Percentiles rank a stretch among this genome's conserved stretches.
These are phyloP conservation scores for Australoheros facetus DNA, from an alignment of 2,797 vertebrate genomes.

Conservation along the genomic window DNA sequence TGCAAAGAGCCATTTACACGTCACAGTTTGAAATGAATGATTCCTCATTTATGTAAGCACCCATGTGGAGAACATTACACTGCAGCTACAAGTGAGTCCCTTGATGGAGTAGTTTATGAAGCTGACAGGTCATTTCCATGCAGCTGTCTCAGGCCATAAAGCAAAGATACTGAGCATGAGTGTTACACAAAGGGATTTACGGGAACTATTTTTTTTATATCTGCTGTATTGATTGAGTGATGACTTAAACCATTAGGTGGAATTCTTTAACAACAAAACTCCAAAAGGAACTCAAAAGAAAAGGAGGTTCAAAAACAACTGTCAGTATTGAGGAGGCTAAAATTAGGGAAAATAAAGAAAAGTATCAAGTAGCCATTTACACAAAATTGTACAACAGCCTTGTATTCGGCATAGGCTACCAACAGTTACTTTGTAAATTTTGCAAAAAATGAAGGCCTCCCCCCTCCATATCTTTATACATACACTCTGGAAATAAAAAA, in stretches of 20 bases:
- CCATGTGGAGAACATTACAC: conserved; percentile 38
- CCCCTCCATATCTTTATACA: too few relatives aligned
- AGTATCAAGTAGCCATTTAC: too few relatives aligned
- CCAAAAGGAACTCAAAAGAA: too few relatives aligned
- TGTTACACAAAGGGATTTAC: conserved; percentile 30
- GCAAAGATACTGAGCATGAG: conserved; percentile 41
- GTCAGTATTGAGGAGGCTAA: neutral
- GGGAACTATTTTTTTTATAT: conserved; percentile 9
- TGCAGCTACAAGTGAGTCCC: conserved; percentile 13
- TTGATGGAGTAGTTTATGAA: conserved; percentile 50
- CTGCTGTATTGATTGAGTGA: neutral
- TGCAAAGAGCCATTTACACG: neutral
- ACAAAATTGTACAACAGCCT: neutral
- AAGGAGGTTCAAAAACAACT: neutral
- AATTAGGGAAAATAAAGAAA: neutral
- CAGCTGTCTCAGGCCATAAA: conserved; percentile 59
- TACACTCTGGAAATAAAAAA: too few relatives aligned
- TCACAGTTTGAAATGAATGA: conserved; percentile 13
- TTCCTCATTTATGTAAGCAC: conserved; percentile 18
- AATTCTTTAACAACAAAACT: conserved; percentile 4
- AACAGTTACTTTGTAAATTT: neutral
- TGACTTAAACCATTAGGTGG: conserved; percentile 18
- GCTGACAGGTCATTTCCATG: conserved; percentile 60
- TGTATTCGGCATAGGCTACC: neutral
- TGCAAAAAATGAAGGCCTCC: too few relatives aligned